Base-by-base conservation (phyloP, 2,888 invertebrate species). In the Helicoverpa assulta region DNA sequence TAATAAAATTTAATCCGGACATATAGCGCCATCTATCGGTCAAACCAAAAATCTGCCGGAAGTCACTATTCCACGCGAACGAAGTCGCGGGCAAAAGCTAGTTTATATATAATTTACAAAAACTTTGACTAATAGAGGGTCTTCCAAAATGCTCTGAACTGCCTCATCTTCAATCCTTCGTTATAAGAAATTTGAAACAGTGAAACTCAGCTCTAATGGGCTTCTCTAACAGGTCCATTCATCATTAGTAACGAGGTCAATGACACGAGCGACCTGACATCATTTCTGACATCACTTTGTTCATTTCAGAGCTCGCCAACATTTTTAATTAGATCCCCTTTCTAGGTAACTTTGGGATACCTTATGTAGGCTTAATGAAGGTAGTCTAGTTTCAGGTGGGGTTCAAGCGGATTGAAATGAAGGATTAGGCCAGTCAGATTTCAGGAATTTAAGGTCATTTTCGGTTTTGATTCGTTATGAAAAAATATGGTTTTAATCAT, bases 241-340 rank as follows among this genome's bases (percentile, higher is more conserved):
- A 93, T 94, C 93, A 93, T 91, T 89, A 85, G 86, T 94, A 93
- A 92, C 91, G 92, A 92, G 94, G 93, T 87, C 93, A 89, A 89
- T 90, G 93, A 91, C 93, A 85, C 86, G 70, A 70, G 58, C 67
- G 70, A 70, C 66, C 70, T 77, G 76, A 77, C 76, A 80, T 26
- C 33, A 51, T 52, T 37, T 51, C 80, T 83, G 81, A 83, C 85
- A 86, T 84, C 84, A 83, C 83, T 73, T 80, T 82, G 81, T 86
- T 86, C 79, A 85, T 84, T 81, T 65, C 59, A 77, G 60, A 74
- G 60, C 50, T 62, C 71, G 70, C 61, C 47, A 75, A 78, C 78
- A 72, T 80, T 81, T 81, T 78, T 78, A 82, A 78, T 81, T 81
- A 82, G 66, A 68, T 52, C 60, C 57, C 60, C 58, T 16, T 58